Conservation (phyloP, 2,888 invertebrate species). For the Nysson spinosus region DNA sequence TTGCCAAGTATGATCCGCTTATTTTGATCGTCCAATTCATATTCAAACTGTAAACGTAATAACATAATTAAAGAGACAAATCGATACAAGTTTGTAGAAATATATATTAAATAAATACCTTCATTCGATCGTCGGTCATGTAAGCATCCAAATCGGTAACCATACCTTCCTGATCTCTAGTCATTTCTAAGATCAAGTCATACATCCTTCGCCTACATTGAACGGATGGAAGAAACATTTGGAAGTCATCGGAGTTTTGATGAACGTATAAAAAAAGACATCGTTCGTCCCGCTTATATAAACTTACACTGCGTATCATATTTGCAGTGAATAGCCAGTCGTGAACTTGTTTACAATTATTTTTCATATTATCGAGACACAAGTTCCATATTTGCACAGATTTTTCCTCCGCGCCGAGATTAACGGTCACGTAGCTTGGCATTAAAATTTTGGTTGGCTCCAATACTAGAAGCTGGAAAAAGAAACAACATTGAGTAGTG, state of each 20-base stretch:
- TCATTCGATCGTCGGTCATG: slow-evolving; percentile 85
- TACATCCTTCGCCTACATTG: slow-evolving; percentile 90
- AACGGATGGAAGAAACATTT: slow-evolving; percentile 97
- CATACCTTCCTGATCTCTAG: slow-evolving; percentile 90
- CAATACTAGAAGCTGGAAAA: slow-evolving; percentile 85
- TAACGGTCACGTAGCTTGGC: slow-evolving; percentile 97
- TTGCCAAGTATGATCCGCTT: slow-evolving; percentile 92
- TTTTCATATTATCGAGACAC: slow-evolving; percentile 87
- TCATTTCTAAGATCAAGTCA: slow-evolving; percentile 90
- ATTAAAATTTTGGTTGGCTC: slow-evolving; percentile 96
- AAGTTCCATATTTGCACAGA: slow-evolving; percentile 93
- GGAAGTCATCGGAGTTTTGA: slow-evolving; percentile 99
- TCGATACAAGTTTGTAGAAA: not conserved
- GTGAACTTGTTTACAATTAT: slow-evolving; percentile 90
- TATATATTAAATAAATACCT: slow-evolving; percentile 74
- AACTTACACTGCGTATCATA: slow-evolving; percentile 92
- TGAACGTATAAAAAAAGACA: slow-evolving; percentile 98
- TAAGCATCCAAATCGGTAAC: slow-evolving; percentile 87
- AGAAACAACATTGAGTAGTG: too few species aligned
- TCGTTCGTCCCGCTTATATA: slow-evolving; percentile 97
- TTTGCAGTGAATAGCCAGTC: slow-evolving; percentile 96
- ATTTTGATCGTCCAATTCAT: slow-evolving; percentile 94
- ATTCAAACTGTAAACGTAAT: slow-evolving; percentile 88
- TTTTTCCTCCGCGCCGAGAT: slow-evolving; percentile 95
- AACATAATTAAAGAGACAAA: slow-evolving; percentile 2